A percentile compares a stretch with the other conserved stretches of the same genome.
Evolutionary conservation across 2,888 invertebrate species (phyloP).

Genomic region (Choristoneura rosaceana): DNA sequence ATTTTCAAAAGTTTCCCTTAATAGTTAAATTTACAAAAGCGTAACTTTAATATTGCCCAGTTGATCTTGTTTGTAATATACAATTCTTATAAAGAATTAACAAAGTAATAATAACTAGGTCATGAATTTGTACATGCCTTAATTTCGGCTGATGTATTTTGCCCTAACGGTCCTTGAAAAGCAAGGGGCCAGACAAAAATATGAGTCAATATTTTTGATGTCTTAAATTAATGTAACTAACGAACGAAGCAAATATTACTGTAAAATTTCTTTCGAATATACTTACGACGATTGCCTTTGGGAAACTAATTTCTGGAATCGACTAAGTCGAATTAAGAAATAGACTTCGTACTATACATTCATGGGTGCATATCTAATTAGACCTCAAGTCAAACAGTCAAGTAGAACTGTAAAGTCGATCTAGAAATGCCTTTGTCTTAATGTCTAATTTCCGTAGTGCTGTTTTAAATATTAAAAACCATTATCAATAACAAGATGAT

Average conservation of each 20-base stretch:
- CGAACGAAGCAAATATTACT: conserved; percentile 20
- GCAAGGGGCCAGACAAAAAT: conserved; percentile 18
- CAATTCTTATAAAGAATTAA: conserved; percentile 38
- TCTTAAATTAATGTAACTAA: conserved; percentile 34
- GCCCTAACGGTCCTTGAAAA: conserved; percentile 19
- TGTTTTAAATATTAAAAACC: no score
- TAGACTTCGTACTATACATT: not conserved
- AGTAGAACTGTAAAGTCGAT: not conserved
- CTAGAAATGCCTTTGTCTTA: no score
- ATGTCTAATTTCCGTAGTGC: no score
- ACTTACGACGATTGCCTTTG: not conserved
- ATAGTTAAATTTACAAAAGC: conserved; percentile 41
- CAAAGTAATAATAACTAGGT: conserved; percentile 20
- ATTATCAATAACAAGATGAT: no score
- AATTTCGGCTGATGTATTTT: conserved; percentile 34
- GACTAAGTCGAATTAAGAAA: conserved; percentile 2
- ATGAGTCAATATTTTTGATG: conserved; percentile 35
- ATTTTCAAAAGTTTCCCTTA: conserved; percentile 33
- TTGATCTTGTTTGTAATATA: conserved; percentile 34
- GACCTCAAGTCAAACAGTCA: not conserved
- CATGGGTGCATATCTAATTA: not conserved
- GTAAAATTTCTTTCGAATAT: conserved; percentile 4
- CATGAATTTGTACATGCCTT: conserved; percentile 38
- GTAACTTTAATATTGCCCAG: conserved; percentile 41
- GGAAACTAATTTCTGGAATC: not conserved